These are phyloP conservation scores for Lottia scabra DNA, from an alignment of 2,888 invertebrate genomes.

Conservation along the genomic window DNA sequence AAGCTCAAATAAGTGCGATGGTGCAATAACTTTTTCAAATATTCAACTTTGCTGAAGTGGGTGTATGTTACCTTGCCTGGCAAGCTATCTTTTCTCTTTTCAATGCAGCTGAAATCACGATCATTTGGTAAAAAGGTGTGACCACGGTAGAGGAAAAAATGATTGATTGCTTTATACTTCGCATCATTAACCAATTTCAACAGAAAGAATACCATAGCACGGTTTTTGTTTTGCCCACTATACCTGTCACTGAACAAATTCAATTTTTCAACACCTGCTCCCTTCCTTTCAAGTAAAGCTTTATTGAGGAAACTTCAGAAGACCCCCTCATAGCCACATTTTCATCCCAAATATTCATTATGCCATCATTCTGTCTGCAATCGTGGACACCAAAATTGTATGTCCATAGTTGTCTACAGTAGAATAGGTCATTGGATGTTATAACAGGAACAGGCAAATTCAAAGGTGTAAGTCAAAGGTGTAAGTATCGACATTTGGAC, in stretches of 20 bases:
- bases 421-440: constrained; percentile 20
- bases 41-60: too few relatives aligned
- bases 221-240: constrained; percentile 13
- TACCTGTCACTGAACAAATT: neutral
- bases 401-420: neutral
- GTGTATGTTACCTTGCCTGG: too few relatives aligned
- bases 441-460: constrained; percentile 21
- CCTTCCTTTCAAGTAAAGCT: neutral
- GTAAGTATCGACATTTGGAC: constrained; percentile 14
- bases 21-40: too few relatives aligned
- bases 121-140: constrained; percentile 16
- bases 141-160: constrained; percentile 8
- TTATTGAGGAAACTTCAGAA: constrained; percentile 8
- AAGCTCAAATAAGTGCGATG: too few relatives aligned
- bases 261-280: neutral
- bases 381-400: constrained; percentile 7
- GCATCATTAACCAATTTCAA: neutral
- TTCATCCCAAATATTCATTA: constrained; percentile 16
- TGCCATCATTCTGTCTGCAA: constrained; percentile 1
- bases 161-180: constrained; percentile 6
- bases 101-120: constrained; percentile 7
- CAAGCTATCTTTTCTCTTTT: constrained; percentile 9
- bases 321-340: constrained; percentile 1
- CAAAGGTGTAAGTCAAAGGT: constrained; percentile 26
- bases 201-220: constrained; percentile 8